phyloP scores from a whole-genome alignment of 2,113 vertebrate species.

The Solea solea region DNA sequence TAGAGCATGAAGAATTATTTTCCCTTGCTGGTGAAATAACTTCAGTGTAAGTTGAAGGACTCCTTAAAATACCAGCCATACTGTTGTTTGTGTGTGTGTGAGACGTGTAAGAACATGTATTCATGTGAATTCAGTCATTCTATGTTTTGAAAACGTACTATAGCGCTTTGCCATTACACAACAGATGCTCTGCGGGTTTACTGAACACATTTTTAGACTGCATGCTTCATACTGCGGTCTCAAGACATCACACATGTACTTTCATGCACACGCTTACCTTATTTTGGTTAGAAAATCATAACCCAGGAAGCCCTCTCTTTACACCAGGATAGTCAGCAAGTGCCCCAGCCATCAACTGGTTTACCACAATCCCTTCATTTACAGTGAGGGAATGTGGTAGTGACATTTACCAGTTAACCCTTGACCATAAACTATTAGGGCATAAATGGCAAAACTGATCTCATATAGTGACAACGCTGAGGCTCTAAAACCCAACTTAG shows the following conservation, averaged over 20 bases:
- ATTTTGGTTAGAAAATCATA: conserved; percentile 16
- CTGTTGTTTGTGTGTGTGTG: background rate
- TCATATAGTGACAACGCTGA: conserved; percentile 6
- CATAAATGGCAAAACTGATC: background rate
- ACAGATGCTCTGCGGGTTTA: conserved; percentile 37
- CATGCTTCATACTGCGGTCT: conserved; percentile 34
- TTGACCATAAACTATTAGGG: background rate
- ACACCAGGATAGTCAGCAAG: conserved; percentile 1
- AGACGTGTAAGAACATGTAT: conserved; percentile 2
- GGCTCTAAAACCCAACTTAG: background rate
- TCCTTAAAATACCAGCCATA: conserved; percentile 5
- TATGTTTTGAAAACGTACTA: conserved; percentile 20
- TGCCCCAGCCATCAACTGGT: conserved; percentile 4
- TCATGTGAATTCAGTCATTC: background rate
- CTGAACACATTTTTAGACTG: conserved; percentile 23
- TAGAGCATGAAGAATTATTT: conserved; percentile 10
- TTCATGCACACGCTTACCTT: conserved; percentile 20
- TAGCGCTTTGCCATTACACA: conserved; percentile 36
- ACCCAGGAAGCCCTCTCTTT: background rate
- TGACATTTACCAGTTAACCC: conserved; percentile 20
- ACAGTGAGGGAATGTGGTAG: background rate
- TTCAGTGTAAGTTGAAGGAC: background rate
- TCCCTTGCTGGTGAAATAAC: conserved; percentile 14
- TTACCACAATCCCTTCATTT: conserved; percentile 13
- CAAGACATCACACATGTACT: conserved; percentile 20